Evolutionary conservation across 2,113 vertebrate genomes (phyloP).

Genomic region (Xiphias gladius): DNA sequence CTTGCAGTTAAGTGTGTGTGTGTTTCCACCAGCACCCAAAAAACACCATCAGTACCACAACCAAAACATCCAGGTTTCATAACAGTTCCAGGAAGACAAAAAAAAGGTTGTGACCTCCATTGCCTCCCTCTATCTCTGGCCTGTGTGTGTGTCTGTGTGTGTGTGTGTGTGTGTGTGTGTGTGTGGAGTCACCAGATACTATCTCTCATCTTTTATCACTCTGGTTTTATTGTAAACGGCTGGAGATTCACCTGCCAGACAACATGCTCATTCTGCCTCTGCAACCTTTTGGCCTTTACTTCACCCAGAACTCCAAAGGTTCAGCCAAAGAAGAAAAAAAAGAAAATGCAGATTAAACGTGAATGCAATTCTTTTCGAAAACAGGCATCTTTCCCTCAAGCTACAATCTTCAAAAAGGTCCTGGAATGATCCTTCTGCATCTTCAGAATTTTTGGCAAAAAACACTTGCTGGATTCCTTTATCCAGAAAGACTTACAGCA

Average conservation of each 20-base stretch:
- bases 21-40: not conserved
- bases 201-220: constrained; percentile 57
- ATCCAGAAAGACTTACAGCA: not conserved
- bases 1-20: constrained; percentile 16
- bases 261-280: constrained; percentile 27
- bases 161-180: constrained; percentile 16
- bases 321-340: not conserved
- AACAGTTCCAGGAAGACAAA: constrained; percentile 63
- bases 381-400: not conserved
- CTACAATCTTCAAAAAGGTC: not conserved
- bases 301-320: constrained; percentile 19
- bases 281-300: constrained; percentile 43
- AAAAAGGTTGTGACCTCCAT: constrained; percentile 65
- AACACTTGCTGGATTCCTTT: too few species aligned
- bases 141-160: constrained; percentile 12
- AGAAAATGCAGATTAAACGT: not conserved
- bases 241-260: constrained; percentile 71
- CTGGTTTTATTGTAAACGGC: constrained; percentile 53
- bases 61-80: constrained; percentile 62
- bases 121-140: constrained; percentile 18
- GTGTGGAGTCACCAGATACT: constrained; percentile 51
- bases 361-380: not conserved
- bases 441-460: not conserved
- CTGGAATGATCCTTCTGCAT: not conserved
- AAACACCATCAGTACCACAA: constrained; percentile 4